Conservation (phyloP, 2,113 vertebrate species). For the Zosterops japonicus region DNA sequence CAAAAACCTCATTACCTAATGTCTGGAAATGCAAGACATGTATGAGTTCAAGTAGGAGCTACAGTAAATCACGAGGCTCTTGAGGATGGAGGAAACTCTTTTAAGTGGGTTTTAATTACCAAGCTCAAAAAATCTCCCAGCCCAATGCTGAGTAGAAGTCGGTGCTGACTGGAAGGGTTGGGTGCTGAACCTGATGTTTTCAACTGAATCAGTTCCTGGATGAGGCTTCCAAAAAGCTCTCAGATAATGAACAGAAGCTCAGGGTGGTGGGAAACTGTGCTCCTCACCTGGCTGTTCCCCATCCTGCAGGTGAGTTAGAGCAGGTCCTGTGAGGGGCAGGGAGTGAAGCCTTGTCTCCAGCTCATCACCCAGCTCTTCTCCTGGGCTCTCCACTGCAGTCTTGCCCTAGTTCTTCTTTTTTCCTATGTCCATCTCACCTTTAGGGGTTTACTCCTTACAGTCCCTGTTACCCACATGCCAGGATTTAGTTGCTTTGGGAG, state of each 20-base stretch:
- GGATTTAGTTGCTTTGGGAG: neutral
- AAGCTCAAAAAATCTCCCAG: neutral
- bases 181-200: neutral
- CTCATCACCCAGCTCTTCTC: neutral
- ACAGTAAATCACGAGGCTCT: constrained; percentile 42
- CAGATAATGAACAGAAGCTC: neutral
- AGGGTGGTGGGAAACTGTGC: neutral
- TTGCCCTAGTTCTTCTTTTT: neutral
- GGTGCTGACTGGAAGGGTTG: neutral
- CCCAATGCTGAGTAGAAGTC: neutral
- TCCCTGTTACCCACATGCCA: neutral
- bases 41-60: constrained; percentile 15
- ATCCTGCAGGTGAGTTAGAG: neutral
- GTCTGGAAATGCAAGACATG: constrained; percentile 38
- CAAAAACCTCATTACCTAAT: constrained; percentile 66
- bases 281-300: neutral
- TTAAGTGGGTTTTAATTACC: constrained; percentile 36
- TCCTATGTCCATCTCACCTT: neutral
- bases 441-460: neutral
- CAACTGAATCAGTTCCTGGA: neutral
- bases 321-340: neutral
- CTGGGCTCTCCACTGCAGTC: neutral
- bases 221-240: neutral
- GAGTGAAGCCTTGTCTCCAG: neutral
- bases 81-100: constrained; percentile 37